Conservation (phyloP, 92 coral and sea anemone genomes). For the Meandrina meandrites region DNA sequence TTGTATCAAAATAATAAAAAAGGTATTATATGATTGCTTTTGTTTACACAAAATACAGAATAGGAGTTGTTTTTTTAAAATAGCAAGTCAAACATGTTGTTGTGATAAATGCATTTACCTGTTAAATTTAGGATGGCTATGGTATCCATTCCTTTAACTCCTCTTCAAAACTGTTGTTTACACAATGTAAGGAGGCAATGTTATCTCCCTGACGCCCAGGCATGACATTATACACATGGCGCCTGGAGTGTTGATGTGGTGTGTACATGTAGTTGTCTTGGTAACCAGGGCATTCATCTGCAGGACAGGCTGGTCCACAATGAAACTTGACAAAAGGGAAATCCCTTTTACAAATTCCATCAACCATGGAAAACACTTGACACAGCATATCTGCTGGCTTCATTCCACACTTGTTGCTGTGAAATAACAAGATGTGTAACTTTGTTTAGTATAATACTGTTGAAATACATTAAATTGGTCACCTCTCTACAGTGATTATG, state of each 20-base stretch:
- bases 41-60: too few relatives aligned
- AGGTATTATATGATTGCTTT: too few relatives aligned
- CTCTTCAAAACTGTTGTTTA: slow-evolving; percentile 34
- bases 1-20: too few relatives aligned
- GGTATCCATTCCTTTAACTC: slow-evolving; percentile 51
- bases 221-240: slow-evolving; percentile 56
- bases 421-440: neutral
- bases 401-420: slow-evolving; percentile 4
- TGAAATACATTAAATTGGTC: neutral
- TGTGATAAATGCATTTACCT: neutral
- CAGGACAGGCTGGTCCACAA: slow-evolving; percentile 74
- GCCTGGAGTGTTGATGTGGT: slow-evolving; percentile 10
- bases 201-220: slow-evolving; percentile 40
- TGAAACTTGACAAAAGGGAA: slow-evolving; percentile 58
- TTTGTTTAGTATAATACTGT: neutral
- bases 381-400: slow-evolving; percentile 51
- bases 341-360: slow-evolving; percentile 49
- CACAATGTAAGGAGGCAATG: slow-evolving; percentile 38
- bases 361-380: slow-evolving; percentile 51
- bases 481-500: neutral
- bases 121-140: neutral
- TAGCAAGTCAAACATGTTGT: too few relatives aligned
- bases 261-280: slow-evolving; percentile 22
- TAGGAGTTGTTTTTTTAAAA: too few relatives aligned
- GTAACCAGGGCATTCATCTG: slow-evolving; percentile 53